These are phyloP conservation scores for Ceratina japonica DNA, from an alignment of 1,140 invertebrate genomes.

Conservation along the genomic window DNA sequence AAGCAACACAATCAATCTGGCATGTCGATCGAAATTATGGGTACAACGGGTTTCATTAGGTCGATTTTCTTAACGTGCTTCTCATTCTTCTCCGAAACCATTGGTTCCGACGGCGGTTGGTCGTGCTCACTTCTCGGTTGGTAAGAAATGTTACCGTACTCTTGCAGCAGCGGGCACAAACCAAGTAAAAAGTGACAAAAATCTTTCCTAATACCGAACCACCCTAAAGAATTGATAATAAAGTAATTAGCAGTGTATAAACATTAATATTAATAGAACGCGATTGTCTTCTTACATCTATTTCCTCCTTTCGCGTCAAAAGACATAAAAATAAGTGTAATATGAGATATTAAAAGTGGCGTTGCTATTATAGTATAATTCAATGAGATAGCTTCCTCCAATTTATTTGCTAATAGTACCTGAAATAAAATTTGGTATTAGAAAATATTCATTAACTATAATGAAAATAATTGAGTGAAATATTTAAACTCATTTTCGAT, in stretches of 20 bases:
- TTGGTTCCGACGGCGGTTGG: constrained; percentile 80
- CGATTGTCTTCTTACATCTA: constrained; percentile 88
- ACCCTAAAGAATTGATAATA: constrained; percentile 86
- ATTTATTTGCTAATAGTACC: constrained; percentile 96
- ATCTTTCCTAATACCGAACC: constrained; percentile 98
- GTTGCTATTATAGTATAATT: constrained; percentile 91
- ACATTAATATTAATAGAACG: background rate
- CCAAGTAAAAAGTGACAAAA: constrained; percentile 97
- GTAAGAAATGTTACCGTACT: constrained; percentile 99
- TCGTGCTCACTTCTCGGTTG: constrained; percentile 81
- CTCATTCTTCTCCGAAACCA: constrained; percentile 81
- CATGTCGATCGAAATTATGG: constrained; percentile 92
- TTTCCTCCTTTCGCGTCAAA: constrained; percentile 98
- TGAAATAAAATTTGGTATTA: constrained; percentile 74
- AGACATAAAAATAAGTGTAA: constrained; percentile 96
- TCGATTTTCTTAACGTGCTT: constrained; percentile 86
- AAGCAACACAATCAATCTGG: constrained; percentile 85
- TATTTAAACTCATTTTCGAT: constrained; percentile 2
- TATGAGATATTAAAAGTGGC: constrained; percentile 93
- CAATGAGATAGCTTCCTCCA: constrained; percentile 91
- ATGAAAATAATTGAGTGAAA: too few species aligned
- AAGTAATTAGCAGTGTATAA: background rate
- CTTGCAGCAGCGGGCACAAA: constrained; percentile 95
- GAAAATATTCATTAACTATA: constrained; percentile 21
- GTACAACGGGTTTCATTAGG: constrained; percentile 89